Percentiles rank a stretch among this genome's conserved stretches.
Evolutionary conservation across 2,113 vertebrate genomes (phyloP).

Genomic region (Aix galericulata): DNA sequence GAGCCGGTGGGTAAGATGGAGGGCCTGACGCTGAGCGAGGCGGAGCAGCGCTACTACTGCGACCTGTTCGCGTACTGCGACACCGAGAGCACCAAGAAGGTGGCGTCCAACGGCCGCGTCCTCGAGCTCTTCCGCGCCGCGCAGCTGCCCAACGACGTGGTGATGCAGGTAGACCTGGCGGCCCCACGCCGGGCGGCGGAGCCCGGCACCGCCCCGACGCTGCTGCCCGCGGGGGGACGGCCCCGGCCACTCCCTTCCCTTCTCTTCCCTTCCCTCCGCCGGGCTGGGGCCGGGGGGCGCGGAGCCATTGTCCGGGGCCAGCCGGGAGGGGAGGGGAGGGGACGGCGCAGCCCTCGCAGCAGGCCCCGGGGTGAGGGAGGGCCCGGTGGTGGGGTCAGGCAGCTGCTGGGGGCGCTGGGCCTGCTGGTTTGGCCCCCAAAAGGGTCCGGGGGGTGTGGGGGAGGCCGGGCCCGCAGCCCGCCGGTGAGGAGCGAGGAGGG

Average conservation of each 20-base stretch:
- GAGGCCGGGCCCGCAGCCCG: neutral
- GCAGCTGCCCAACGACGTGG: conserved; percentile 93
- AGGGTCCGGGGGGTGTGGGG: neutral
- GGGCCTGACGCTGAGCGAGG: conserved; percentile 92
- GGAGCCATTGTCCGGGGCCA: neutral
- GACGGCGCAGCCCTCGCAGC: too few species aligned
- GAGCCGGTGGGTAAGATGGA: conserved; percentile 82
- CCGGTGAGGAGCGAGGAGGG: neutral
- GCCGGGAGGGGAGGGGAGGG: neutral
- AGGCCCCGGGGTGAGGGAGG: too few species aligned
- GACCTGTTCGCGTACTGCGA: conserved; percentile 97
- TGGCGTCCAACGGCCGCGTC: conserved; percentile 91
- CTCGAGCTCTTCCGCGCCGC: conserved; percentile 96
- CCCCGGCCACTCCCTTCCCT: too few species aligned
- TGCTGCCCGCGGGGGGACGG: neutral
- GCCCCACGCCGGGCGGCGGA: neutral
- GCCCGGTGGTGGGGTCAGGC: too few species aligned
- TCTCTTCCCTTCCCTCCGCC: too few species aligned
- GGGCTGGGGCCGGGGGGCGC: neutral
- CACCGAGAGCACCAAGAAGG: conserved; percentile 97
- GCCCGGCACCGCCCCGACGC: neutral
- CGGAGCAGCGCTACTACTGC: conserved; percentile 97
- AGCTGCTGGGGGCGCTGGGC: too few species aligned
- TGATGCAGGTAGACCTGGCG: conserved; percentile 84
- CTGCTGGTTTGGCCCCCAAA: too few species aligned